Evolutionary conservation across 2,797 vertebrate species (phyloP).

Genomic region (Otolemur crassicaudatus): DNA sequence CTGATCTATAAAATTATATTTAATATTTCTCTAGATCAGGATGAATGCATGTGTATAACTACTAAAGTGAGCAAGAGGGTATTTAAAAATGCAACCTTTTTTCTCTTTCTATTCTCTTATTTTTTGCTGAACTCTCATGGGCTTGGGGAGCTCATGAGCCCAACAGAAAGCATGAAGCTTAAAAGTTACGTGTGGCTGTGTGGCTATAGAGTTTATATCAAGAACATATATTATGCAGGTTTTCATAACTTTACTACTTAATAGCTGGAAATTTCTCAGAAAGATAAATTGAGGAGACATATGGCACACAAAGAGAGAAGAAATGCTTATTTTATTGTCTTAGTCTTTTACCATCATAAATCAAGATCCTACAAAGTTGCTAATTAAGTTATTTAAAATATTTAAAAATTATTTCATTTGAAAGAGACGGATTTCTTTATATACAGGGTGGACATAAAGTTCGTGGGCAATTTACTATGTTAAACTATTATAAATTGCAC

Average conservation of each 20-base stretch:
- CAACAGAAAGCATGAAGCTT: neutral
- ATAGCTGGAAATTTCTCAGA: neutral
- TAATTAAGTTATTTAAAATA: constrained; percentile 31
- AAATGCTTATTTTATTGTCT: constrained; percentile 8
- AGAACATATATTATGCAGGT: neutral
- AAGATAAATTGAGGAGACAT: constrained; percentile 32
- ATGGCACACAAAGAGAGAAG: neutral
- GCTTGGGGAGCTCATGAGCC: neutral
- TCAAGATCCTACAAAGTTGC: neutral
- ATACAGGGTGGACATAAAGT: neutral
- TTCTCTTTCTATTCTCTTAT: neutral
- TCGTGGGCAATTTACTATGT: too few relatives aligned
- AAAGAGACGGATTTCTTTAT: neutral
- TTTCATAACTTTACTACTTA: constrained; percentile 54
- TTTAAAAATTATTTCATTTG: neutral
- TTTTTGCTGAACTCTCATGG: neutral
- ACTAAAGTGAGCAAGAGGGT: neutral
- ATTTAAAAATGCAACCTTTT: neutral
- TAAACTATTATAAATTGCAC: too few relatives aligned
- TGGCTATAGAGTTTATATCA: neutral
- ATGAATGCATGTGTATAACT: neutral
- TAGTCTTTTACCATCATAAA: neutral
- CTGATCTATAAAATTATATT: neutral
- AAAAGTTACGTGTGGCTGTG: neutral
- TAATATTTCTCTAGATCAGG: constrained; percentile 2